Conservation (phyloP, 2,113 vertebrate genomes). For the Peromyscus leucopus region DNA sequence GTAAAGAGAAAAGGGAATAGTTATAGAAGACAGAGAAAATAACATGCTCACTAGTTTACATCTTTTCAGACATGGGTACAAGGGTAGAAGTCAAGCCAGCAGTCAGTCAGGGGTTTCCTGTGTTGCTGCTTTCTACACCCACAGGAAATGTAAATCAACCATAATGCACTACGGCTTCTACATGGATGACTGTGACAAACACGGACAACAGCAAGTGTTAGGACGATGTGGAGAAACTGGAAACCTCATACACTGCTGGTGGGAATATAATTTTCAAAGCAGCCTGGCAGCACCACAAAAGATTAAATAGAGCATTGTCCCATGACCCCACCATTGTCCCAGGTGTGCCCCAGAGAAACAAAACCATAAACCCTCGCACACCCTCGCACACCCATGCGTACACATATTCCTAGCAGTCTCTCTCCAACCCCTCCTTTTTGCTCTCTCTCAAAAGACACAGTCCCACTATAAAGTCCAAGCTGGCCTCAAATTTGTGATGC, state of each 20-base stretch:
- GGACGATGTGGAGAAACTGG: not conserved
- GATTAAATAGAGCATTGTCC: constrained; percentile 37
- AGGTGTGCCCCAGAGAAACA: not conserved
- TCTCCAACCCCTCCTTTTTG: not conserved
- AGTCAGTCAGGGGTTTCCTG: not conserved
- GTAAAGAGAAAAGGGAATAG: constrained; percentile 83
- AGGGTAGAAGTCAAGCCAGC: not conserved
- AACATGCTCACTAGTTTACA: constrained; percentile 25
- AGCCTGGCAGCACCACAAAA: constrained; percentile 15
- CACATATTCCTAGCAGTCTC: not conserved
- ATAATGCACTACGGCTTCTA: not conserved
- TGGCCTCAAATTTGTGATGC: not conserved
- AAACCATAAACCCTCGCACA: not conserved
- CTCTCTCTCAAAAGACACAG: not conserved
- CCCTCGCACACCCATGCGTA: not conserved
- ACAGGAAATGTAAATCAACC: constrained; percentile 47
- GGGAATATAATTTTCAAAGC: not conserved
- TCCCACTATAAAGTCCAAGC: not conserved
- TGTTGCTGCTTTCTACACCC: not conserved
- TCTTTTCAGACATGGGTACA: constrained; percentile 32
- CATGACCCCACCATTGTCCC: constrained; percentile 2
- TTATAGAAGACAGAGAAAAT: constrained; percentile 75
- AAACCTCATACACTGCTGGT: constrained; percentile 24
- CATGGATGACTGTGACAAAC: constrained; percentile 3
- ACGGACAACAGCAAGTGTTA: not conserved